These are phyloP conservation scores for Aphrophora alni DNA, from an alignment of 2,888 invertebrate genomes.

Conservation along the genomic window DNA sequence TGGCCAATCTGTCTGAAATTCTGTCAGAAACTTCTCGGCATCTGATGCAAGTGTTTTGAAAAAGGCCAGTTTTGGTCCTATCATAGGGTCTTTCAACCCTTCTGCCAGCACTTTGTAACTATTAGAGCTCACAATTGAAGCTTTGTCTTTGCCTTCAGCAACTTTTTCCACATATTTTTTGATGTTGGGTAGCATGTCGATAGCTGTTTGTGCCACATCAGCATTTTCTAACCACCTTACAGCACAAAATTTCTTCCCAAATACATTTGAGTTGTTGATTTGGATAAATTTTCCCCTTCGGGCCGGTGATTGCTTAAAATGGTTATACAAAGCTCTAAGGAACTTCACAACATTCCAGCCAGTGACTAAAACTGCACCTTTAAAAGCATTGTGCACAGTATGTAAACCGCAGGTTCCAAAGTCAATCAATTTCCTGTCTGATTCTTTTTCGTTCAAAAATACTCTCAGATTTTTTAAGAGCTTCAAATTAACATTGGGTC, in stretches of 20 bases:
- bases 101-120: background rate
- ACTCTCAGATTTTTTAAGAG: no score
- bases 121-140: no score
- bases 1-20: slow-evolving; percentile 24
- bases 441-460: no score
- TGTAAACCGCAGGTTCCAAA: no score
- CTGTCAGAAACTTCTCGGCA: background rate
- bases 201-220: slow-evolving; percentile 11
- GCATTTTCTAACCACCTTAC: no score
- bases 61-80: slow-evolving; percentile 18
- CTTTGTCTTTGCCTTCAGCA: background rate
- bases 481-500: no score
- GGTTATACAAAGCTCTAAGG: background rate
- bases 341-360: background rate
- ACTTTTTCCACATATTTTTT: background rate
- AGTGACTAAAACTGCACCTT: no score
- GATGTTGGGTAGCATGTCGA: background rate
- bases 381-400: no score
- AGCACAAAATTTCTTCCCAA: background rate
- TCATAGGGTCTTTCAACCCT: background rate
- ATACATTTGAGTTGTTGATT: background rate
- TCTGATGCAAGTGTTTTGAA: slow-evolving; percentile 3
- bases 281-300: background rate
- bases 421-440: no score
- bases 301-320: slow-evolving; percentile 2